These are phyloP conservation scores for Noctua janthe DNA, from an alignment of 2,888 invertebrate species.

Conservation along the genomic window DNA sequence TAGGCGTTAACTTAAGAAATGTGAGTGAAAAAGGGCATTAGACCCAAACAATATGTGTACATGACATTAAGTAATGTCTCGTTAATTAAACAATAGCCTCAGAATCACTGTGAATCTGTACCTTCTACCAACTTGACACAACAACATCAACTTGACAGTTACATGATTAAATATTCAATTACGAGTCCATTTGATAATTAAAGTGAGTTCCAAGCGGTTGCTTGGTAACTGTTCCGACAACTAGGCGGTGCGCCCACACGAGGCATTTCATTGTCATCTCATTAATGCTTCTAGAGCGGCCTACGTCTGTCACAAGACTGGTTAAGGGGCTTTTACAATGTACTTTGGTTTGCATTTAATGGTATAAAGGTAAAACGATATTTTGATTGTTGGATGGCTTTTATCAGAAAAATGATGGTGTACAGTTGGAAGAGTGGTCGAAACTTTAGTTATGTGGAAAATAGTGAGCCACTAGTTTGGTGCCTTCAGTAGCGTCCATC, in stretches of 20 bases:
- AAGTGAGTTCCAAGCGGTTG: slow-evolving; percentile 29
- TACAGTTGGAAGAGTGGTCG: not conserved
- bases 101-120: too few relatives aligned
- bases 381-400: not conserved
- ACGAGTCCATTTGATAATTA: slow-evolving; percentile 48
- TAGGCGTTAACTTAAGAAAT: not conserved
- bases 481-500: too few relatives aligned
- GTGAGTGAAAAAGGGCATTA: not conserved
- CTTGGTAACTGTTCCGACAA: slow-evolving; percentile 13
- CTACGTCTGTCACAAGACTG: slow-evolving; percentile 32
- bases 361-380: not conserved
- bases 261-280: slow-evolving; percentile 63
- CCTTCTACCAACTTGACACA: not conserved
- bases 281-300: slow-evolving; percentile 60
- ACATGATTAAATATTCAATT: slow-evolving; percentile 43
- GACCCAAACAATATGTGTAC: not conserved
- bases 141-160: slow-evolving; percentile 21
- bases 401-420: not conserved
- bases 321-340: slow-evolving; percentile 42
- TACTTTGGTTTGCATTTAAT: not conserved
- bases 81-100: not conserved
- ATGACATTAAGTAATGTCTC: not conserved
- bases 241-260: slow-evolving; percentile 46
- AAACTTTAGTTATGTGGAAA: not conserved
- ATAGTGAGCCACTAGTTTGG: too few relatives aligned